phyloP scores from a whole-genome alignment of 2,113 vertebrate species.

The Erythrocercus mccallii region DNA sequence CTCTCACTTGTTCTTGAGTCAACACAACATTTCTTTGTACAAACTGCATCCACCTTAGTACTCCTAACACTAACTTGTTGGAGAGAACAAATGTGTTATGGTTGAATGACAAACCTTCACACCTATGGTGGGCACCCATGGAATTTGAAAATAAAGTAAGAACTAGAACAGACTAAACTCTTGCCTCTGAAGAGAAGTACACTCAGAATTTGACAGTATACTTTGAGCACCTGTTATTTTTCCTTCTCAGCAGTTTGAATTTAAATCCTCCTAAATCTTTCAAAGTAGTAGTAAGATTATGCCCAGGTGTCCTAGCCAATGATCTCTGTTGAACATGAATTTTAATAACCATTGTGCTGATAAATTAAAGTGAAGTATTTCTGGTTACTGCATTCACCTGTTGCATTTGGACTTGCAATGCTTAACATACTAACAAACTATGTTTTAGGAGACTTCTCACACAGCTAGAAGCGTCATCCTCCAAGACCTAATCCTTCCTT shows the following conservation, averaged over 20 bases:
- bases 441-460: conserved; percentile 21
- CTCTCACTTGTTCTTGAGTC: background rate
- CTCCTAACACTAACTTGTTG: background rate
- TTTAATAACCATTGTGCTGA: conserved; percentile 27
- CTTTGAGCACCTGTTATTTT: background rate
- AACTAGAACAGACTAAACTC: background rate
- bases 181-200: background rate
- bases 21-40: background rate
- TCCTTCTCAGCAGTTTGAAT: background rate
- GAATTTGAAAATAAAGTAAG: background rate
- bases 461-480: background rate
- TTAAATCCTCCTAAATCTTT: conserved; percentile 30
- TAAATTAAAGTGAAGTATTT: conserved; percentile 15
- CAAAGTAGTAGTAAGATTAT: background rate
- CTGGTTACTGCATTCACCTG: background rate
- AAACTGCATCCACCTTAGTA: background rate
- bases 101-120: background rate
- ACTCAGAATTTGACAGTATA: background rate
- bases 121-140: background rate
- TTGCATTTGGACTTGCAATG: background rate
- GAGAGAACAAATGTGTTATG: background rate
- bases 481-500: background rate
- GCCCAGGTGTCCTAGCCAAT: background rate
- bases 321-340: background rate
- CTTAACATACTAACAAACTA: conserved; percentile 21